A percentile compares a stretch with the other conserved stretches of the same genome.
Evolutionary conservation across 2,113 vertebrate genomes (phyloP).

Genomic region (Cyanocitta stelleri): DNA sequence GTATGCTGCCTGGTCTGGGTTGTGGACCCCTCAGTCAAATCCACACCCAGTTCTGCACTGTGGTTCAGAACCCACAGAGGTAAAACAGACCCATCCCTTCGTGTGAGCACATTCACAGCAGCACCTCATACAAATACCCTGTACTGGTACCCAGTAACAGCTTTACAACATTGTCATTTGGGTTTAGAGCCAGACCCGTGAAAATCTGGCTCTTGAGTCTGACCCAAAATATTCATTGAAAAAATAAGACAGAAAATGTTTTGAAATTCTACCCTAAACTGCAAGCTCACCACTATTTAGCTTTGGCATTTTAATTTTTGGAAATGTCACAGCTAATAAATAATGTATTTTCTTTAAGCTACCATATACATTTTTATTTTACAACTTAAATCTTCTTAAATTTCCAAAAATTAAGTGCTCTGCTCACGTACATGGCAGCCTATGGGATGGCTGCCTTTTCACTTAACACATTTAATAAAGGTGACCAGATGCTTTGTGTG

Average conservation of each 20-base stretch:
- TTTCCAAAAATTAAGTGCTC: neutral
- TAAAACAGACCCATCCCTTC: neutral
- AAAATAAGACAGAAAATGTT: neutral
- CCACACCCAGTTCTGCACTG: neutral
- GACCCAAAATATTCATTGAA: neutral
- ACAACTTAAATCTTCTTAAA: neutral
- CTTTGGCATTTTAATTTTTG: slow-evolving; percentile 8
- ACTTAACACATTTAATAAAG: slow-evolving; percentile 57
- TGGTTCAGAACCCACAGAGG: neutral
- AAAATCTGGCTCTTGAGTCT: neutral
- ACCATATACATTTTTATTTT: neutral
- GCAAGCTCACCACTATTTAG: slow-evolving; percentile 35
- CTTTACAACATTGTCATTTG: neutral
- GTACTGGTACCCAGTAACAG: neutral
- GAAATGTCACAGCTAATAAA: slow-evolving; percentile 45
- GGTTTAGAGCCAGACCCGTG: neutral
- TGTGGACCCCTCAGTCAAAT: neutral
- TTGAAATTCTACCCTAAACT: slow-evolving; percentile 4
- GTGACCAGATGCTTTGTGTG: slow-evolving; percentile 65
- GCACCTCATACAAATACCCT: neutral
- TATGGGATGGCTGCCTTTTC: slow-evolving; percentile 13
- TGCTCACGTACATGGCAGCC: neutral
- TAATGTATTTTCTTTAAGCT: neutral
- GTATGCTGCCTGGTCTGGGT: neutral
- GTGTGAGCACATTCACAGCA: neutral